Base-by-base conservation (phyloP, 1,140 invertebrate species). In the Calycopis cecrops region DNA sequence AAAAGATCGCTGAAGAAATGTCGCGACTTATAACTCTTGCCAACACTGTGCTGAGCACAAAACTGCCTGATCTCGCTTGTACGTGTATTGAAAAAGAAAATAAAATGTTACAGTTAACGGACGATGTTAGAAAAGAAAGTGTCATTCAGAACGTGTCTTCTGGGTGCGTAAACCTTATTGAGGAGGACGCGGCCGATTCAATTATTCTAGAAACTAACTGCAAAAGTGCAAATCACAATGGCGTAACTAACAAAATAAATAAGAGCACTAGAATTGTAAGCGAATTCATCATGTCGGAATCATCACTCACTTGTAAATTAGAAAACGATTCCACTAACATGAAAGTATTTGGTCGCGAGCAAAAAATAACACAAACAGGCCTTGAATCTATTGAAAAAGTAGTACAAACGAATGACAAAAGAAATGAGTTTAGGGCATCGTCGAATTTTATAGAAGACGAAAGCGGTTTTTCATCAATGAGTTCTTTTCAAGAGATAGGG, bases 391-490 rank as follows among this genome's bases (percentile, higher is more conserved):
- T 63, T 52, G 63, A 52, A 35, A 73, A 75, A 62, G 52, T 59
- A 40, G 56, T 65, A 55, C 90, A 62, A 79, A 88, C 67, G 35
- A 44, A 65, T 49, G 67, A 75, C 33, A 80, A 74, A 67, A 71
- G 66, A 59, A 74, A 64, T 38, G 74, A 79, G 33, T 79, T 72
- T 51, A 76, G 91, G 89, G 57, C 88, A 79, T 37, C 70, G 12
- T 67, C 69, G 16, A 76, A 80, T 68, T 82, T 80, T 47, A 72
- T 84, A 44, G 94, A 95, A 69, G 93, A 94, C 62, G 94, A 95
- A 69, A 94, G 93, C 68, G 94, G 94, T 10, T 95, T 95, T 74
- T 94, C 93, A 10, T 94, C 93, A 2, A 92, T 95, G 86, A 94
- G 91, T 73, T 94, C 93, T 3, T 95, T 94, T 66, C 93, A 94